Evolutionary conservation across 2,797 vertebrate species (phyloP).

Genomic region (Karalla daura): DNA sequence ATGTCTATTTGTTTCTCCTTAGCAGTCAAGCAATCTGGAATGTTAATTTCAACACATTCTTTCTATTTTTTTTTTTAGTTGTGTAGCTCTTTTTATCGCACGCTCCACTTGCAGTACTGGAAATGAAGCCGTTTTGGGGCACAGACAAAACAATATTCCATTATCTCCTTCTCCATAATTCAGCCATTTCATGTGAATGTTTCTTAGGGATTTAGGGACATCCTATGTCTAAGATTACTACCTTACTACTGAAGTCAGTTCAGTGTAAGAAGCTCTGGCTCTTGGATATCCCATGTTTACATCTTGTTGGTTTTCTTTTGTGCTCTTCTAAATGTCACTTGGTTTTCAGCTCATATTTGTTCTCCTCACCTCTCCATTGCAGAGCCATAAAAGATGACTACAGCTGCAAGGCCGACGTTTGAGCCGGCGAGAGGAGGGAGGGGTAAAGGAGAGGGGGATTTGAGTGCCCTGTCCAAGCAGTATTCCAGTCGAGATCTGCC

Average conservation of each 20-base stretch:
- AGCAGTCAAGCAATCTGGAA: too few species aligned
- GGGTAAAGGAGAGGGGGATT: slow-evolving; percentile 96
- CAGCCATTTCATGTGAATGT: too few species aligned
- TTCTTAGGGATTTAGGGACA: too few species aligned
- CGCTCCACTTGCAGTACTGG: too few species aligned
- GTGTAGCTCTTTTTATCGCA: too few species aligned
- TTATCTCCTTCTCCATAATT: too few species aligned
- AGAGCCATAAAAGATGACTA: slow-evolving; percentile 88
- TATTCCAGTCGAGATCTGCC: slow-evolving; percentile 97
- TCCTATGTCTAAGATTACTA: too few species aligned
- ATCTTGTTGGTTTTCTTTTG: not conserved
- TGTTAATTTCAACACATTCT: too few species aligned
- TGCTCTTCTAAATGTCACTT: not conserved
- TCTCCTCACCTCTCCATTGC: not conserved
- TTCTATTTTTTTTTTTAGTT: too few species aligned
- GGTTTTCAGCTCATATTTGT: not conserved
- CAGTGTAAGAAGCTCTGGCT: not conserved
- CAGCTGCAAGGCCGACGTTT: slow-evolving; percentile 96
- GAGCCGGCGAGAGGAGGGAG: slow-evolving; percentile 96
- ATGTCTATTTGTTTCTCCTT: too few species aligned
- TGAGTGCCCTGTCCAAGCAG: slow-evolving; percentile 97
- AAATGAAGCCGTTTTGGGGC: too few species aligned
- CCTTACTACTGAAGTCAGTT: not conserved
- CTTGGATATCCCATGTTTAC: not conserved
- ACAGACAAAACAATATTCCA: too few species aligned